These are phyloP conservation scores for Helobdella robusta DNA, from an alignment of 2,888 invertebrate species.

Conservation along the genomic window DNA sequence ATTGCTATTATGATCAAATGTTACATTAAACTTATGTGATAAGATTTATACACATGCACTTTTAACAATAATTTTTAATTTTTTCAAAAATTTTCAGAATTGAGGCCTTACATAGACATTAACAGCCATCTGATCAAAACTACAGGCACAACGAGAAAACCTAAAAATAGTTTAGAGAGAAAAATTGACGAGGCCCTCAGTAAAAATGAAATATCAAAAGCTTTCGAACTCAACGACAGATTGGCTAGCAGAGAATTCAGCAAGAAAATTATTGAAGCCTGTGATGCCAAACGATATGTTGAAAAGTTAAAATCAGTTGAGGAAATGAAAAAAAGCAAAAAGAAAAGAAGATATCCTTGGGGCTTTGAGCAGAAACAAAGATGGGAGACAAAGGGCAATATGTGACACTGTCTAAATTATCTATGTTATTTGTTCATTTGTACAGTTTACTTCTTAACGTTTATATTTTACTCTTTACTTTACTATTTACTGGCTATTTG, in stretches of 20 bases:
- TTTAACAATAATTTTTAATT: too few species aligned
- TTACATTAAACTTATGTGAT: too few species aligned
- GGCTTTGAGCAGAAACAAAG: constrained; percentile 29
- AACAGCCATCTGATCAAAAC: constrained; percentile 23
- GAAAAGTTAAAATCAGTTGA: constrained; percentile 52
- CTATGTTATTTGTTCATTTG: not conserved
- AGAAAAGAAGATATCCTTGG: constrained; percentile 23
- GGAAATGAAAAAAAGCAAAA: constrained; percentile 51
- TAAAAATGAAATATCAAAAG: constrained; percentile 12
- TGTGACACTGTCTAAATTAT: constrained; percentile 11
- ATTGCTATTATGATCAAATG: too few species aligned
- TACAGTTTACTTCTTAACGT: too few species aligned
- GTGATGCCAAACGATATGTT: constrained; percentile 26
- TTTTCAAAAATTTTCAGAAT: too few species aligned
- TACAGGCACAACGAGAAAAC: constrained; percentile 12
- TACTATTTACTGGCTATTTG: too few species aligned
- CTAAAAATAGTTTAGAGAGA: constrained; percentile 23
- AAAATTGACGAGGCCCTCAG: constrained; percentile 20
- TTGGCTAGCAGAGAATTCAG: constrained; percentile 23
- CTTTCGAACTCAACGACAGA: constrained; percentile 21
- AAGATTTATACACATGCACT: too few species aligned
- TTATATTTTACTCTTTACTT: too few species aligned
- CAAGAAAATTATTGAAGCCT: constrained; percentile 18
- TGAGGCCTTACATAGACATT: constrained; percentile 25
- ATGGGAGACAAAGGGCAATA: constrained; percentile 30